Conservation (phyloP, 1,140 invertebrate genomes). For the Hyphantria cunea region DNA sequence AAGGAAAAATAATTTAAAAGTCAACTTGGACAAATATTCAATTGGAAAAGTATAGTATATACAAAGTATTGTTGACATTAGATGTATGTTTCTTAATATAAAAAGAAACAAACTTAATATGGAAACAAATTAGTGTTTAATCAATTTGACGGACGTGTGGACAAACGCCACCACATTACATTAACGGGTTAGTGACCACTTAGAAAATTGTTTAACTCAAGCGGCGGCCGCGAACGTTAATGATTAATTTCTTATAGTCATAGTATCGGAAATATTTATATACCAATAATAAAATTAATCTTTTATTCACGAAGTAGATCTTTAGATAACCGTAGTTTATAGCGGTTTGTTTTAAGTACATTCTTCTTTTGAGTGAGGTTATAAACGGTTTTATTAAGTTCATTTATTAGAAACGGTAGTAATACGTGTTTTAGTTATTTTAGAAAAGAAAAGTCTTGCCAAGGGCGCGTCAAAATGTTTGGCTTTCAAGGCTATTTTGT, state of each 20-base stretch:
- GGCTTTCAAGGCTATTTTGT: no score
- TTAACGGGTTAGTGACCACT: slow-evolving; percentile 56
- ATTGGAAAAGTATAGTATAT: no score
- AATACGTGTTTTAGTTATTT: no score
- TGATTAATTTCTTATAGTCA: slow-evolving; percentile 53
- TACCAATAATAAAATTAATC: slow-evolving; percentile 32
- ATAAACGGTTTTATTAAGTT: not conserved
- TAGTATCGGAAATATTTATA: slow-evolving; percentile 31
- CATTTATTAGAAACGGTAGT: no score
- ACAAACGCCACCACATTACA: slow-evolving; percentile 55
- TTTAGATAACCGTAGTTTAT: slow-evolving; percentile 14
- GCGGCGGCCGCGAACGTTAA: slow-evolving; percentile 37
- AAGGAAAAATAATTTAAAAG: no score
- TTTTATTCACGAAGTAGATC: slow-evolving; percentile 10
- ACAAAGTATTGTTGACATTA: no score
- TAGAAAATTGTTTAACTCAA: slow-evolving; percentile 52
- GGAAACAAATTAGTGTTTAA: not conserved
- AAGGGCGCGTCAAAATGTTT: no score
- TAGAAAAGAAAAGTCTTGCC: no score
- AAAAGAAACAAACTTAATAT: no score
- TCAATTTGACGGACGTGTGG: slow-evolving; percentile 22
- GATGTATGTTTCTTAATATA: no score
- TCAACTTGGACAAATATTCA: no score
- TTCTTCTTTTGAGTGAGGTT: not conserved
- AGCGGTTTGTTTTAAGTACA: slow-evolving; percentile 3